A percentile compares a stretch with the other conserved stretches of the same genome.
These are phyloP conservation scores for Pseudomyrmex pallidus DNA, from an alignment of 1,140 invertebrate genomes.

Conservation along the genomic window DNA sequence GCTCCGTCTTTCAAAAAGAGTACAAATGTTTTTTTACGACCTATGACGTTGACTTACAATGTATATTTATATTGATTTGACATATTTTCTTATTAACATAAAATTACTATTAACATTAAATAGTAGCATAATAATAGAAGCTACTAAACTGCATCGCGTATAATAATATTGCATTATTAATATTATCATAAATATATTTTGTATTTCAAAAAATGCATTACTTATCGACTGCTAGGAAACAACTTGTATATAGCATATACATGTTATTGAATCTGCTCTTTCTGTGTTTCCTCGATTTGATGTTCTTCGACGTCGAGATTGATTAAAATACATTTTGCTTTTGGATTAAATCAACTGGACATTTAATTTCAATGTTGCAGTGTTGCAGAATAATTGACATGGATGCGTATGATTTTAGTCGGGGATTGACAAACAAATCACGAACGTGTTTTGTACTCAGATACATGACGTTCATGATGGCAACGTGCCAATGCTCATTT, in stretches of 20 bases:
- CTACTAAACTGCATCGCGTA: too few relatives aligned
- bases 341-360: constrained; percentile 24
- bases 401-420: not conserved
- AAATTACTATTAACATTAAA: too few relatives aligned
- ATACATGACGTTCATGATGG: constrained; percentile 46
- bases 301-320: not conserved
- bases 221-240: too few relatives aligned
- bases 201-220: too few relatives aligned
- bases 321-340: constrained; percentile 33
- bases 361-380: constrained; percentile 41
- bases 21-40: constrained; percentile 19
- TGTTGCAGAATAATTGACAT: constrained; percentile 6
- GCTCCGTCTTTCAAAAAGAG: not conserved
- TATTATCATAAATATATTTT: too few relatives aligned
- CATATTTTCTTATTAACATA: too few relatives aligned
- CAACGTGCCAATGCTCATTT: constrained; percentile 39
- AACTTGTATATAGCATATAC: not conserved
- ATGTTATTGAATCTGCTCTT: not conserved
- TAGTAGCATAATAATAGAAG: too few relatives aligned
- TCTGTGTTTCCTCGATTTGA: not conserved
- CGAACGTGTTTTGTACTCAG: constrained; percentile 3
- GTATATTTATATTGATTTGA: too few relatives aligned
- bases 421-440: not conserved
- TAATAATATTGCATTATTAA: too few relatives aligned
- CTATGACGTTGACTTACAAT: not conserved